Conservation (phyloP, 2,113 vertebrate genomes). For the Ascaphus truei region DNA sequence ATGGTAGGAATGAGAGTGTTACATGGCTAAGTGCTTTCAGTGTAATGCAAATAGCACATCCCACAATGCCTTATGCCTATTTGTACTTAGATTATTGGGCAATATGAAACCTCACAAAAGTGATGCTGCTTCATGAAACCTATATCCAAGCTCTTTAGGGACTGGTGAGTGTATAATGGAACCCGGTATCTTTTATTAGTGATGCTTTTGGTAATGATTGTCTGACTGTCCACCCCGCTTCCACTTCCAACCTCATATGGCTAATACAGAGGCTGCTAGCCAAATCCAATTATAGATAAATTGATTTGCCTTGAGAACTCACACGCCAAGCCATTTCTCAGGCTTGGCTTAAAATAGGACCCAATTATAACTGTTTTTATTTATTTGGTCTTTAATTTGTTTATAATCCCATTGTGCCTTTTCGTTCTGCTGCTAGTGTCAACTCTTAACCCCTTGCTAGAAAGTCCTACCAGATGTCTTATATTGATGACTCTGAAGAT, state of each 20-base stretch:
- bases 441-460: no score
- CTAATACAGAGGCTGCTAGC: neutral
- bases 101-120: no score
- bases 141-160: neutral
- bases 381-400: constrained; percentile 24
- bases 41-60: no score
- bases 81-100: no score
- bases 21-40: no score
- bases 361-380: constrained; percentile 12
- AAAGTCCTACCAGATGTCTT: no score
- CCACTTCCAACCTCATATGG: neutral
- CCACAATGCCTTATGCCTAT: no score
- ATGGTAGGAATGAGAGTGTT: no score
- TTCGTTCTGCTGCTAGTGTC: neutral
- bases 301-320: constrained; percentile 15
- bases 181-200: neutral
- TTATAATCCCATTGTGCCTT: constrained; percentile 3
- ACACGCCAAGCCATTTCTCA: neutral
- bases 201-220: neutral
- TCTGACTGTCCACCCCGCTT: neutral
- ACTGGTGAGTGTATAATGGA: neutral
- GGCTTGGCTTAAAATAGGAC: constrained; percentile 20
- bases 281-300: constrained; percentile 36
- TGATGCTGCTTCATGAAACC: no score
- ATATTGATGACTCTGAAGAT: no score